Evolutionary conservation across 2,113 vertebrate species (phyloP).

Genomic region (Mesocricetus auratus): DNA sequence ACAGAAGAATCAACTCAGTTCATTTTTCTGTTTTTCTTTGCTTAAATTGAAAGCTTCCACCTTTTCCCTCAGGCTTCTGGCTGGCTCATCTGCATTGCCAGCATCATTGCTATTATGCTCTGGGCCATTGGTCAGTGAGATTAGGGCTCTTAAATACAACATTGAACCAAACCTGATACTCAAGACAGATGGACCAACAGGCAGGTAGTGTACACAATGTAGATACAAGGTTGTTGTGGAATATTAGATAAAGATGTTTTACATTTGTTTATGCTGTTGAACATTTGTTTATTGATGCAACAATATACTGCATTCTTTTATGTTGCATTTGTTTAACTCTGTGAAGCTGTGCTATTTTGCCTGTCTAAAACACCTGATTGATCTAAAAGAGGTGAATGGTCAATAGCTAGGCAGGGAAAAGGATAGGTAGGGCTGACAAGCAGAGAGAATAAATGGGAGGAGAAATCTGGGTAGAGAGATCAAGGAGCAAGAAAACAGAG

Average conservation of each 20-base stretch:
- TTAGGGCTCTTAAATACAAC: background rate
- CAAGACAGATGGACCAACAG: background rate
- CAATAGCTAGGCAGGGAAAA: background rate
- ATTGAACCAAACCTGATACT: background rate
- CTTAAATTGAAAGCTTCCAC: background rate
- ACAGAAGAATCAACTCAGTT: background rate
- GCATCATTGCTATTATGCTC: background rate
- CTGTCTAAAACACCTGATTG: background rate
- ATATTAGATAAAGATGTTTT: background rate
- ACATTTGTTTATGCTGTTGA: background rate
- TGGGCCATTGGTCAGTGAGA: background rate
- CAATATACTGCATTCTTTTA: background rate
- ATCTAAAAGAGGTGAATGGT: too few species aligned
- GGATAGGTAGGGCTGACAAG: background rate
- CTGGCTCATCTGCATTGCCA: background rate
- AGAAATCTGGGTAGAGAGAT: background rate
- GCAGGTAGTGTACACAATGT: background rate
- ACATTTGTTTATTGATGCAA: background rate
- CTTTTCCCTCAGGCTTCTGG: background rate
- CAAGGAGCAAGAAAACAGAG: too few species aligned
- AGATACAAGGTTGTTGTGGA: background rate
- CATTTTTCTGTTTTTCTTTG: background rate
- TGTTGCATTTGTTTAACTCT: background rate
- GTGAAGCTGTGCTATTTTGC: background rate
- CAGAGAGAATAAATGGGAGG: background rate